Evolutionary conservation across 2,113 vertebrate genomes (phyloP), one percentile per base, ranked within the genome.

Genomic region (Marcusenius ussheri): DNA sequence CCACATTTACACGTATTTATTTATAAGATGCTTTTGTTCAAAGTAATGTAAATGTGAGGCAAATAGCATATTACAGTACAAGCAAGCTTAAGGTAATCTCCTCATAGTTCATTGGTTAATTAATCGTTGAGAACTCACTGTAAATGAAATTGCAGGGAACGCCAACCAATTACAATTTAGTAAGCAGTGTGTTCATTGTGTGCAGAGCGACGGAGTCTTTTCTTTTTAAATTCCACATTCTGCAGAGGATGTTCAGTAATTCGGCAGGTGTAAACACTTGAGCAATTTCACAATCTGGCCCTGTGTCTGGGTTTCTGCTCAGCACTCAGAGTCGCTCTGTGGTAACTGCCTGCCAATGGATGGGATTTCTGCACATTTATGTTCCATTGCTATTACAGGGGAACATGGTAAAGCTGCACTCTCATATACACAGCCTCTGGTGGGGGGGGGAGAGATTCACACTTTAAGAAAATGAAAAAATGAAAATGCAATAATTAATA

Each of bases 321-420:
- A 27, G 66, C n/a, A 5, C 17, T 21, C 9, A 10, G 46, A 85
- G n/a, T 27, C 11, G 11, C 47, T 58, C 53, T 46, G n/a, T 31
- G 70, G 80, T 88, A 83, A 19, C 39, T 45, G 77, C 49, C 49
- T 83, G 86, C 66, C 50, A 19, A 50, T 46, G 27, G 27, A 24
- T 42, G 90, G 87, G 35, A 27, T 17, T 80, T 15, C 51, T 88
- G 49, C 66, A 50, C 56, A 83, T 90, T 90, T 88, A 83, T 83
- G 56, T 35, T 27, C 39, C 31, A 24, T 24, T 45, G 86, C 42
- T 50, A 58, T 80, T 88, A 88, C 77, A 19, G 70, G 10, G 13
- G 66, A 5, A n/a, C n/a, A 31, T 87, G 31, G 51, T 50, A 11
- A 50, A 58, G n/a, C 21, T 89, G 31, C 42, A 74, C 24, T 42